A percentile compares a stretch with the other conserved stretches of the same genome.
Evolutionary conservation across 2,888 invertebrate species (phyloP).

Genomic region (Mellilla xanthometata): DNA sequence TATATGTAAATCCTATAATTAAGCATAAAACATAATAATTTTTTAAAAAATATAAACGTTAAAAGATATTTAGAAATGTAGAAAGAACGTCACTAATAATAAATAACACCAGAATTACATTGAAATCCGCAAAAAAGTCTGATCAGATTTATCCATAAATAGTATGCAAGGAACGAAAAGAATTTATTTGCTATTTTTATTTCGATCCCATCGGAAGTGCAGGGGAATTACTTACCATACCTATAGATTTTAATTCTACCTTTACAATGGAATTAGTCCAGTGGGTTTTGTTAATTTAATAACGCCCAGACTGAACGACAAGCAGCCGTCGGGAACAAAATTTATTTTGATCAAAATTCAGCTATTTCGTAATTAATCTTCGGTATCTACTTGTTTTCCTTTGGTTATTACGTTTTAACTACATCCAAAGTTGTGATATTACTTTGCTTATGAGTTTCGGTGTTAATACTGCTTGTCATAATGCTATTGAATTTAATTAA

Average conservation of each 20-base stretch:
- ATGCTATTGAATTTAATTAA: conserved; percentile 10
- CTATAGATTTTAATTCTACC: conserved; percentile 29
- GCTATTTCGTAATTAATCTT: conserved; percentile 41
- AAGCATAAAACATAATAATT: too few relatives aligned
- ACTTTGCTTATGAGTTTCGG: conserved; percentile 23
- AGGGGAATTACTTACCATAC: too few relatives aligned
- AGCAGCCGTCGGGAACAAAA: conserved; percentile 33
- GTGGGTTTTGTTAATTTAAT: conserved; percentile 40
- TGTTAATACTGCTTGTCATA: conserved; percentile 12
- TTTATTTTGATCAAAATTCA: conserved; percentile 39
- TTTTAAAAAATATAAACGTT: too few relatives aligned
- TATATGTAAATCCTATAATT: too few relatives aligned
- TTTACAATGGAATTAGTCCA: conserved; percentile 35
- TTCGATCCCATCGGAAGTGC: conserved; percentile 16
- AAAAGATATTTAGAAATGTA: too few relatives aligned
- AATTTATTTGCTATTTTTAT: conserved; percentile 16
- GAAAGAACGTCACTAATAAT: conserved; percentile 1
- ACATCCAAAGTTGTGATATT: conserved; percentile 24
- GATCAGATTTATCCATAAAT: conserved; percentile 23
- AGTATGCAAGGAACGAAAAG: conserved; percentile 13
- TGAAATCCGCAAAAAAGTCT: conserved; percentile 3
- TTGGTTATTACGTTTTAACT: conserved; percentile 21
- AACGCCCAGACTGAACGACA: conserved; percentile 29
- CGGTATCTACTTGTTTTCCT: conserved; percentile 27
- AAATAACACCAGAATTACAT: conserved; percentile 2